Conservation (phyloP, 2,797 vertebrate genomes). For the Pangasius larnaudii region DNA sequence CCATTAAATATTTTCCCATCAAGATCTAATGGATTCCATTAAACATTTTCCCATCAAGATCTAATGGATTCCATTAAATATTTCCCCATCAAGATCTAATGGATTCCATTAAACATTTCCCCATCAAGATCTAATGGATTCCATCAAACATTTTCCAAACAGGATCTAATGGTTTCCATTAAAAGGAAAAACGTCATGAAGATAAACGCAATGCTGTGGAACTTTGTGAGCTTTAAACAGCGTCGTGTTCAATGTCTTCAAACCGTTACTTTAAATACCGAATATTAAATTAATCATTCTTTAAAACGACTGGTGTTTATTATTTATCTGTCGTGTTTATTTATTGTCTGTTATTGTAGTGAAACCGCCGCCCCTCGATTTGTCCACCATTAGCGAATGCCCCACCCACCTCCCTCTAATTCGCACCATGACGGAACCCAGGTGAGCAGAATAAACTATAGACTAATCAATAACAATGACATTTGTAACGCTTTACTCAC, state of each 20-base stretch:
- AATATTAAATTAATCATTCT: background rate
- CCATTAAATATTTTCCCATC: background rate
- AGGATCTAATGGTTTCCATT: no score
- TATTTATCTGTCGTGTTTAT: background rate
- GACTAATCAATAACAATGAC: background rate
- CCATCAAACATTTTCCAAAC: no score
- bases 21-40: no score
- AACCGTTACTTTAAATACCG: background rate
- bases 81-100: no score
- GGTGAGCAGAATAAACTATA: constrained; percentile 73
- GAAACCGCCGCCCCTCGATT: constrained; percentile 91
- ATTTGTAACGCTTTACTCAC: background rate
- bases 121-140: no score
- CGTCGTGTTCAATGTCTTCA: background rate
- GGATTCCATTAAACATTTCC: no score
- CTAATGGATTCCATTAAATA: no score
- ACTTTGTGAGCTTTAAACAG: background rate
- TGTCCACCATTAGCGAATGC: constrained; percentile 90
- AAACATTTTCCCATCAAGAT: no score
- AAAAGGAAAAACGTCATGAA: background rate
- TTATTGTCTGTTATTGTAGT: constrained; percentile 66
- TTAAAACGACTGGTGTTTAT: background rate
- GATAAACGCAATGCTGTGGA: background rate
- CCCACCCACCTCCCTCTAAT: constrained; percentile 79
- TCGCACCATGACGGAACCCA: constrained; percentile 84